phyloP scores from a whole-genome alignment of 1,140 invertebrate species.

The Drosophila ironensis region DNA sequence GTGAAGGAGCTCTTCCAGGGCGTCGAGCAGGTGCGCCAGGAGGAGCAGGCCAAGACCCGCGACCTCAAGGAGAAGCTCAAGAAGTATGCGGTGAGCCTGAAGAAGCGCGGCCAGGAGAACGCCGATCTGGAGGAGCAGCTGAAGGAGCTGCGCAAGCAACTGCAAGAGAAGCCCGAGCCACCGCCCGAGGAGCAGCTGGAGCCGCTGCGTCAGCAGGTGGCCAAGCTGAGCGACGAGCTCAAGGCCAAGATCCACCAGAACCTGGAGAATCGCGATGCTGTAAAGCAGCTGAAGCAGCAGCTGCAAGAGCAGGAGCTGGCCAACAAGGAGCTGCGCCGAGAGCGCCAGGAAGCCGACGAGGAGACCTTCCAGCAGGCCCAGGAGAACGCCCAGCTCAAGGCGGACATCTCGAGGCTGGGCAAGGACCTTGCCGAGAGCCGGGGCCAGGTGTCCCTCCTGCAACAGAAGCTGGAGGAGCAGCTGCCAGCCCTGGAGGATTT shows the following conservation, averaged over 20 bases:
- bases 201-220: constrained; percentile 19
- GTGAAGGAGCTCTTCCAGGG: constrained; percentile 58
- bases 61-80: constrained; percentile 87
- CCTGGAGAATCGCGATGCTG: constrained; percentile 6
- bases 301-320: constrained; percentile 37
- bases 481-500: constrained; percentile 36
- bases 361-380: constrained; percentile 29
- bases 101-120: constrained; percentile 86
- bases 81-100: constrained; percentile 88
- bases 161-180: not conserved
- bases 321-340: constrained; percentile 41
- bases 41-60: constrained; percentile 51
- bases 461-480: constrained; percentile 5
- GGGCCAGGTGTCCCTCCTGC: not conserved
- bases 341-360: constrained; percentile 23
- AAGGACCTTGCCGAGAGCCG: constrained; percentile 4
- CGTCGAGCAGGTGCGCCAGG: constrained; percentile 38
- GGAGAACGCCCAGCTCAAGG: constrained; percentile 19
- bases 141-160: not conserved
- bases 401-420: constrained; percentile 31
- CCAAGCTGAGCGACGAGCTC: constrained; percentile 15
- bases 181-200: not conserved
- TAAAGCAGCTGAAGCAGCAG: constrained; percentile 26
- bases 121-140: constrained; percentile 85
- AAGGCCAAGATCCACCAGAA: constrained; percentile 28